Evolutionary conservation across 37 sponge, comb jelly and placozoan genomes (phyloP), one percentile per base, ranked within the genome.

Genomic region (Chondrilla cf. caribensis): DNA sequence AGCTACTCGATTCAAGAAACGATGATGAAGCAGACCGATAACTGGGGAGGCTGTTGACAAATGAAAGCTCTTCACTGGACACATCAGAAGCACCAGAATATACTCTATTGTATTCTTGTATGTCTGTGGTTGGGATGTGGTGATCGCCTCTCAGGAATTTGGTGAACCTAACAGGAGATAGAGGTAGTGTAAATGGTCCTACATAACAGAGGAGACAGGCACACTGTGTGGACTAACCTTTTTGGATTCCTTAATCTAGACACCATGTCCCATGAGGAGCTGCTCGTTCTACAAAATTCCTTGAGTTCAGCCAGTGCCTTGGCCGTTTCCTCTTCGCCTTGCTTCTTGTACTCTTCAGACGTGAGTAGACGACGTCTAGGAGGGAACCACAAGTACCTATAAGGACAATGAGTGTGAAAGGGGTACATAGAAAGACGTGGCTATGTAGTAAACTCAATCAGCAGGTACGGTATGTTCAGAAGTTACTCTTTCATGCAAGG

Each of bases 291-390:
- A 60, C 86, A 90, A 60, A 85, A 43, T 25, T 86, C 47, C 3
- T 87, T 19, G 4, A 94, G 83, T 24, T 88, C 82, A 0, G 77
- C n/a, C 33, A 94, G 84, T 4, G 95, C 92, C 38, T 64, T 86
- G 17, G 75, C 78, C 3, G 95, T 94, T 70, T 94, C 92, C 43
- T 81, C 87, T n/a, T 47, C 37, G 17, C 89, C 95, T 44, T 91
- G 79, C 31, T 77, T 62, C 51, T 85, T 85, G 32, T 87, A 94
- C 81, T 94, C 89, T 81, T 90, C 78, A 25, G 26, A 8, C 2
- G 87, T 82, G 8, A 87, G 59, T 3, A 87, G 36, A 21, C 62
- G 58, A 21, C 54, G 43, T 58, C 65, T 77, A 33, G 77, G 84
- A 17, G 84, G 84, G 51, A 75, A 77, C 58, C 33, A 33, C 0